These are phyloP conservation scores for Coregonus ussuriensis DNA, from an alignment of 2,797 vertebrate genomes.

Conservation along the genomic window DNA sequence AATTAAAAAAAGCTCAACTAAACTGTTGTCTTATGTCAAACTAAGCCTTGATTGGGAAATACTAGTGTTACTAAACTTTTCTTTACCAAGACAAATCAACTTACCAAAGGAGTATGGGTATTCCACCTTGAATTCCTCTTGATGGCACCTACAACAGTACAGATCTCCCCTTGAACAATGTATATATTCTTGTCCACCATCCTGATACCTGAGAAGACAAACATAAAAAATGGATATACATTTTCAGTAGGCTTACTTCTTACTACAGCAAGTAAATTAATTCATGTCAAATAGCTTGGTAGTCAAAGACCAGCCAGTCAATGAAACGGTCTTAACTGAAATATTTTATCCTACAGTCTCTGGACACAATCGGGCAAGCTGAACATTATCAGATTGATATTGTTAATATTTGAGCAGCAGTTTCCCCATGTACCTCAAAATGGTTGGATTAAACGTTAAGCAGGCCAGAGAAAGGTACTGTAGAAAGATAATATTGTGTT, in stretches of 20 bases:
- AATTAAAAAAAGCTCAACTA: not conserved
- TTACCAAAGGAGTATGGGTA: slow-evolving; percentile 92
- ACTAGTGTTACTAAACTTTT: not conserved
- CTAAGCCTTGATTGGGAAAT: not conserved
- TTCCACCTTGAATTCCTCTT: slow-evolving; percentile 98
- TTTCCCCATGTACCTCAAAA: slow-evolving; percentile 41
- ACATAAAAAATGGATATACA: slow-evolving; percentile 8
- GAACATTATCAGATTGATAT: slow-evolving; percentile 58
- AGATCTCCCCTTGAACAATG: slow-evolving; percentile 95
- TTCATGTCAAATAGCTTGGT: slow-evolving; percentile 16
- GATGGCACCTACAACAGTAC: slow-evolving; percentile 92
- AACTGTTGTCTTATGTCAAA: not conserved
- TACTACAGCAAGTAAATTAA: not conserved
- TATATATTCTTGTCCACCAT: slow-evolving; percentile 98
- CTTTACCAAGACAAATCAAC: slow-evolving; percentile 38
- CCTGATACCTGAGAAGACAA: slow-evolving; percentile 69
- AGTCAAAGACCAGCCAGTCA: slow-evolving; percentile 26
- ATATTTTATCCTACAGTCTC: slow-evolving; percentile 24
- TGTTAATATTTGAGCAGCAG: slow-evolving; percentile 64
- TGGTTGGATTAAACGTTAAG: slow-evolving; percentile 66
- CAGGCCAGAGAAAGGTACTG: slow-evolving; percentile 37
- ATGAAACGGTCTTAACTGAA: slow-evolving; percentile 3
- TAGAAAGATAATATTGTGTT: slow-evolving; percentile 38
- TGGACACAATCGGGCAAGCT: slow-evolving; percentile 53
- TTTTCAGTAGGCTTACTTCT: slow-evolving; percentile 8